Conservation (phyloP, 2,113 vertebrate species). For the Laticauda colubrina region DNA sequence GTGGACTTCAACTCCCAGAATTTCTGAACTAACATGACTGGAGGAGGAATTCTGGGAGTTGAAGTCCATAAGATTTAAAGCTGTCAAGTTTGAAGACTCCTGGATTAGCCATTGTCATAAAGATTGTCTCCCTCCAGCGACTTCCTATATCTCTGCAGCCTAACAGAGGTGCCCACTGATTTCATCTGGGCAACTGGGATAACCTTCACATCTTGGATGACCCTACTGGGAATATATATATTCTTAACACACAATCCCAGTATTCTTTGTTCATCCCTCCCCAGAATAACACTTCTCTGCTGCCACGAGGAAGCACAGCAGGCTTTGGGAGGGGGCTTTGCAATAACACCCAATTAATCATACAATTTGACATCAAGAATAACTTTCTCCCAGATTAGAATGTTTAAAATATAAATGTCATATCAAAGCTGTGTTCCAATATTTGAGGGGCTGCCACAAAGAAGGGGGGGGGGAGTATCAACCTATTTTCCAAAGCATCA, state of each 20-base stretch:
- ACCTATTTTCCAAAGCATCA: too few species aligned
- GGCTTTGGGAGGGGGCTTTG: not conserved
- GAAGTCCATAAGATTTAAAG: too few species aligned
- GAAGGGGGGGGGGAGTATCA: too few species aligned
- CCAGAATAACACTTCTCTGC: not conserved
- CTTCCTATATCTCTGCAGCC: not conserved
- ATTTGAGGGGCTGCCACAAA: too few species aligned
- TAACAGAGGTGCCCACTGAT: not conserved
- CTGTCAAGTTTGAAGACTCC: too few species aligned
- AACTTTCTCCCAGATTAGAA: not conserved
- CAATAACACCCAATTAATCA: not conserved
- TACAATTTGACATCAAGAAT: not conserved
- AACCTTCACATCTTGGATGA: not conserved
- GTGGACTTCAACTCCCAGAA: too few species aligned
- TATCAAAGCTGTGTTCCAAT: not conserved
- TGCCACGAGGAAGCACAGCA: not conserved
- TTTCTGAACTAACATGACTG: too few species aligned
- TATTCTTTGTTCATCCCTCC: not conserved
- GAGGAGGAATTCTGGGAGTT: too few species aligned
- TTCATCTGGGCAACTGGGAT: not conserved
- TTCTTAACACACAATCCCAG: not conserved
- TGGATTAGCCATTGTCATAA: not conserved
- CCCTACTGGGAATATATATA: not conserved
- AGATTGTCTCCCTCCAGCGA: not conserved
- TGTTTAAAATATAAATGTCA: not conserved